Evolutionary conservation across 2,888 invertebrate genomes (phyloP), one percentile per base, ranked within the genome.

Genomic region (Autographa gamma): DNA sequence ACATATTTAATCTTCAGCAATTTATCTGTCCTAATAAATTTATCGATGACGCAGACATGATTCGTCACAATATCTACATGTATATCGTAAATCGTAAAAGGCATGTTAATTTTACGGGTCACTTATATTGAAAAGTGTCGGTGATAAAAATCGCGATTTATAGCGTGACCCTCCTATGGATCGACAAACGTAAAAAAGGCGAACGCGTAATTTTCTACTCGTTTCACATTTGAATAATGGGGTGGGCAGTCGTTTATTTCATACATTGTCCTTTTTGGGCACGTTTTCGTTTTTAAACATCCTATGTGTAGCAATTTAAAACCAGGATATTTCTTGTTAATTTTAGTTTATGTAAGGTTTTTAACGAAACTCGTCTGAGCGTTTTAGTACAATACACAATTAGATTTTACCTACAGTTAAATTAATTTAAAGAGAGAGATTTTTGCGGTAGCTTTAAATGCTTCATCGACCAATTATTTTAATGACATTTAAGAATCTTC

Each of bases 141-240:
- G 77, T 82, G 85, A 85, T 87, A 85, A 86, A 84, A 83, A 85
- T 85, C 83, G 74, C 78, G 85, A 87, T 86, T 85, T 86, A 88
- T 83, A 69, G 81, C 79, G 69, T 75, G 80, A 85, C 84, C 83
- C 80, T 79, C 73, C 76, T 77, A 75, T 82, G 83, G 82, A 82
- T 84, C 76, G 77, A 79, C 77, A 83, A 80, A 74, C 77, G 72
- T 77, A 76, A 82, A 67, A 74, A 76, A 72, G 68, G 63, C 72
- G 71, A 76, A 76, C 76, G 74, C 68, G 75, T 75, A 79, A 78
- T 82, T 84, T 84, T 80, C 77, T 81, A 75, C 75, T 84, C 65
- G 82, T 73, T 82, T 77, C 74, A 73, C 77, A 81, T 82, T 84
- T 82, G 69, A 79, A 77, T 84, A 84, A 79, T 76, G 69, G 70